These are phyloP conservation scores for Brassicogethes aeneus DNA, from an alignment of 2,888 invertebrate species.

Conservation along the genomic window DNA sequence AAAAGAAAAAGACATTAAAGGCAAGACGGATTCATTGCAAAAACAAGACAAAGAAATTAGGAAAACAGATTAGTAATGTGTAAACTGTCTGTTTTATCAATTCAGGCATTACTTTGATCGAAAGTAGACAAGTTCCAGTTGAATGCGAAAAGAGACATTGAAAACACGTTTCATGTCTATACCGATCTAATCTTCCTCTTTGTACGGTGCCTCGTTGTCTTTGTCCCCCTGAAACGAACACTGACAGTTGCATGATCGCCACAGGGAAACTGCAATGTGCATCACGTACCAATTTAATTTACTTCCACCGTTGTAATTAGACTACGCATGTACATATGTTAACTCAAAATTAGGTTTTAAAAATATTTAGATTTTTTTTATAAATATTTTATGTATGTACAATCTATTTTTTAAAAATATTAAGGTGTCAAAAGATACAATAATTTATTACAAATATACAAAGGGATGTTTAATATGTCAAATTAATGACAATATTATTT, in stretches of 20 bases:
- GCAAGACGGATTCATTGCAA: background rate
- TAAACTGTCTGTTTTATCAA: conserved; percentile 8
- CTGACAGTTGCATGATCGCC: conserved; percentile 14
- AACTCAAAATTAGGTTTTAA: no score
- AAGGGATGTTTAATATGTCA: no score
- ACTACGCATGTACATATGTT: no score
- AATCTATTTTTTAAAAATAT: no score
- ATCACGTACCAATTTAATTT: conserved; percentile 18
- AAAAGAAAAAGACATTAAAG: no score
- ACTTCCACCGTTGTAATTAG: conserved; percentile 13
- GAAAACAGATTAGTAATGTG: background rate
- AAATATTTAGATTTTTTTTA: no score
- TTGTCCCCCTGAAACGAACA: background rate
- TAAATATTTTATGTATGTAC: no score
- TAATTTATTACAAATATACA: no score
- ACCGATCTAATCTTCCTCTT: conserved; percentile 14
- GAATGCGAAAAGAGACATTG: conserved; percentile 3
- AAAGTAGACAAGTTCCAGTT: conserved; percentile 13
- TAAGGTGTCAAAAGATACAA: no score
- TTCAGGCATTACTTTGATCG: conserved; percentile 16
- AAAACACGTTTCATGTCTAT: conserved; percentile 16
- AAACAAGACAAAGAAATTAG: background rate
- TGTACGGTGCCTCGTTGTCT: background rate
- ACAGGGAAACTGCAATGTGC: conserved; percentile 7
- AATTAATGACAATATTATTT: no score